Evolutionary conservation across 2,888 invertebrate species (phyloP), one percentile per base, ranked within the genome.

Genomic region (Tipula helvola): DNA sequence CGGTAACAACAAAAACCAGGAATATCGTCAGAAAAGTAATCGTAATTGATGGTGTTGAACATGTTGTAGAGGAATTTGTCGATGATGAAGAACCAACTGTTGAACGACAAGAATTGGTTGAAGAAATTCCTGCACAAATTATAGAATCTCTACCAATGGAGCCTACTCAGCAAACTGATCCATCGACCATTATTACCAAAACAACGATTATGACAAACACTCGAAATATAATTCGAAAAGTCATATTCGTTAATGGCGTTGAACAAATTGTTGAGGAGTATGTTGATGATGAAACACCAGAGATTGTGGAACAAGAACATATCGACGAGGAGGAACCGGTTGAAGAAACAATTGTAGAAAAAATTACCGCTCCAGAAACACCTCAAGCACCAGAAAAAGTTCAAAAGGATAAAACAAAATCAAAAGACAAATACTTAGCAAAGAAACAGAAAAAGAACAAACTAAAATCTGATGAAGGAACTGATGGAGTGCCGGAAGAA

Each of bases 21-120:
- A 94, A 95, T 88, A 95, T 96, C 18, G 95, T 97, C 86, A 93
- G 96, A 87, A 94, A 95, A 88, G 93, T 96, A 2, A 95, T 95
- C 0, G 94, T 96, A 5, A 94, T 97, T 87, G 95, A 97, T 90
- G 97, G 97, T 0, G 95, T 96, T 91, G 97, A 97, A 91, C 95
- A 95, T 88, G 93, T 96, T 0, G 95, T 95, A 7, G 97, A 97
- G 91, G 97, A 97, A 92, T 91, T 97, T 0, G 93, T 97, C 83
- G 97, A 97, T 89, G 97, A 52, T 3, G n/a, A 52, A n/a, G 52
- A 52, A 52, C 52, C 52, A 52, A 52, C n/a, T 5, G 52, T 52
- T 52, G n/a, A 52, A n/a, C n/a, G 3, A n/a, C 52, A 52, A 52
- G 52, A n/a, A 52, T n/a, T 16, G 3, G 4, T 52, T 52, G 52